phyloP scores from a whole-genome alignment of 2,888 invertebrate species.

The Torymus tubicola region DNA sequence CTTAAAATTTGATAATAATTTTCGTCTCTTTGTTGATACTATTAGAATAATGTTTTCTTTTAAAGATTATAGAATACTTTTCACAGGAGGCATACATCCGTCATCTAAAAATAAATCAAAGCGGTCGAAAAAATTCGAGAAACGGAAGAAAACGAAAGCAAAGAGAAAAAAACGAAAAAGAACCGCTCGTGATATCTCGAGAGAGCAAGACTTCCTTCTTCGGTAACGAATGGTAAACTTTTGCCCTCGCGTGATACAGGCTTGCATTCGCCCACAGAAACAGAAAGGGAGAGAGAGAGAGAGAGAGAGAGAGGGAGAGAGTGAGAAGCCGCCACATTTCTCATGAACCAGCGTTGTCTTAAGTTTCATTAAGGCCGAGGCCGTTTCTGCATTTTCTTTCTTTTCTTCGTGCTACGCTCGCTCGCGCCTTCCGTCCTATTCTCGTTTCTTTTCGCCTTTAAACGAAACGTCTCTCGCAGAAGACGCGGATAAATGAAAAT shows the following conservation, averaged over 20 bases:
- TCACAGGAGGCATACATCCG: too few relatives aligned
- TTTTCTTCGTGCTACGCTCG: not conserved
- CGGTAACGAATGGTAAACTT: constrained; percentile 53
- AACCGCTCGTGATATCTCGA: constrained; percentile 4
- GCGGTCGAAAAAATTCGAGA: not conserved
- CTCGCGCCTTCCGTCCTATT: constrained; percentile 9
- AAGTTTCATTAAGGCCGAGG: constrained; percentile 57
- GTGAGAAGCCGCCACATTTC: constrained; percentile 33
- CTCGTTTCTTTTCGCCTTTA: constrained; percentile 34
- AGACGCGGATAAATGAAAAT: constrained; percentile 52
- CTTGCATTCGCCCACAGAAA: not conserved
- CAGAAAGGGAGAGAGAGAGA: not conserved
- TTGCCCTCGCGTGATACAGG: constrained; percentile 48
- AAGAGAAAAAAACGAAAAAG: not conserved
- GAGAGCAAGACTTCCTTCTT: constrained; percentile 32
- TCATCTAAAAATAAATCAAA: too few relatives aligned
- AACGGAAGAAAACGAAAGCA: not conserved
- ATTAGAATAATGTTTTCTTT: too few relatives aligned
- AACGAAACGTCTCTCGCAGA: constrained; percentile 26
- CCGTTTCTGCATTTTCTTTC: constrained; percentile 45
- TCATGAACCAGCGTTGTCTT: constrained; percentile 51
- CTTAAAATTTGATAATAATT: too few relatives aligned
- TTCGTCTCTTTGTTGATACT: too few relatives aligned
- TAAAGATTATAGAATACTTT: too few relatives aligned
- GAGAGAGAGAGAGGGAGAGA: too few relatives aligned